phyloP scores from a whole-genome alignment of 2,888 invertebrate genomes.

The Drosophila pseudotakahashii region DNA sequence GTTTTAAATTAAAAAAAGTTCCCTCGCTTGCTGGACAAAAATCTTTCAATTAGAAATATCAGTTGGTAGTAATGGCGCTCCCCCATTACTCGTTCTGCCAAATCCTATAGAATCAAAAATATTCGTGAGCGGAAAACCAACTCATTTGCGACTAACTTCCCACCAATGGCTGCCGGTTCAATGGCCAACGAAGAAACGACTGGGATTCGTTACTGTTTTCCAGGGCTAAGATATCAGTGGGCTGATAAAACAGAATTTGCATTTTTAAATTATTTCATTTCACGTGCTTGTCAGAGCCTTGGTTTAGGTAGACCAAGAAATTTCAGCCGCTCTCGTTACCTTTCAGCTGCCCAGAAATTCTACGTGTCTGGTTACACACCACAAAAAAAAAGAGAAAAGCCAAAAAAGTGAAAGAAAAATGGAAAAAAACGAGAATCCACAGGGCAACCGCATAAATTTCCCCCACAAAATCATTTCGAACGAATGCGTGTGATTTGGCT shows the following conservation, averaged over 20 bases:
- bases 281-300: slow-evolving; percentile 75
- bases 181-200: slow-evolving; percentile 7
- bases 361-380: slow-evolving; percentile 45
- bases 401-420: slow-evolving; percentile 36
- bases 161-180: slow-evolving; percentile 11
- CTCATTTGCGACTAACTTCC: slow-evolving; percentile 15
- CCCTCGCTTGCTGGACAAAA: not conserved
- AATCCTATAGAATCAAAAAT: slow-evolving; percentile 1
- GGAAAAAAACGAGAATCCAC: slow-evolving; percentile 33
- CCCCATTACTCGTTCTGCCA: not conserved
- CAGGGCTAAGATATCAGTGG: slow-evolving; percentile 54
- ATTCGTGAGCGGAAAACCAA: slow-evolving; percentile 33
- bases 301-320: slow-evolving; percentile 68
- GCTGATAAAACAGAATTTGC: slow-evolving; percentile 65
- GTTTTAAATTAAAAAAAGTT: not conserved
- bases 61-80: not conserved
- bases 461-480: slow-evolving; percentile 56
- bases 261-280: slow-evolving; percentile 78
- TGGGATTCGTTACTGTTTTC: slow-evolving; percentile 28
- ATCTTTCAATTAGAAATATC: not conserved
- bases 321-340: slow-evolving; percentile 52
- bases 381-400: slow-evolving; percentile 25
- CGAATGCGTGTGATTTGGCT: slow-evolving; percentile 73
- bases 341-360: slow-evolving; percentile 28
- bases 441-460: slow-evolving; percentile 71